Base-by-base conservation (phyloP, 2,113 vertebrate species). In the Lepus timidus region DNA sequence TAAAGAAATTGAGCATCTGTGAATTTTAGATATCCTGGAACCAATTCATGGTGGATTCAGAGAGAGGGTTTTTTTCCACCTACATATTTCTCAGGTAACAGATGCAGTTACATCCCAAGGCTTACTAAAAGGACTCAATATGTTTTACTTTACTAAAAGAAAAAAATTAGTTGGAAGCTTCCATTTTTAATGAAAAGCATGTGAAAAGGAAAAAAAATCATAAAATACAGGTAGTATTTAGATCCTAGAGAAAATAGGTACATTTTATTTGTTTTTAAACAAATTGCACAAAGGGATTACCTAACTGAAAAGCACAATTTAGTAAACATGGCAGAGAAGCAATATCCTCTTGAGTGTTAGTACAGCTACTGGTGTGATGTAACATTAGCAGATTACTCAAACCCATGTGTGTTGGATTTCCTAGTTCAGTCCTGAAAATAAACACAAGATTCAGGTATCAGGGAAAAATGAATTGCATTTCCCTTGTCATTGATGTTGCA, bases 201-300 rank as follows among this genome's bases (percentile, higher is more conserved):
- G 20, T 9, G 25, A 82, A 27, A 4, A 33, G 12, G 9, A 9
- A 27, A 31, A 31, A 3, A 23, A 81, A 70, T n/a, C 23, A 6
- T 85, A 90, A 73, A 88, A n/a, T 44, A 89, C 62, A 81, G 49
- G 74, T 17, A 71, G 68, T 49, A 68, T 74, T 81, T 68, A 70
- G 64, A 92, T 55, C 13, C 27, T 84, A 64, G 88, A 94, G 65
- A 85, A 80, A 85, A 68, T 23, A 67, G n/a, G 62, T 85, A 79
- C 1, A 31, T 19, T 55, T 67, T 17, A 68, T 83, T 89, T 74
- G 1, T 80, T 44, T 94, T 78, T 55, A 81, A 92, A 49, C 58
- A 70, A 55, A 36, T 67, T 88, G 33, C 71, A 39, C 62, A 75
- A 88, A 76, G 61, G 19, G 16, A 71, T 39, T 33, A 64, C 61